phyloP scores from a whole-genome alignment of 2,797 vertebrate species.

The Erpetoichthys calabaricus region DNA sequence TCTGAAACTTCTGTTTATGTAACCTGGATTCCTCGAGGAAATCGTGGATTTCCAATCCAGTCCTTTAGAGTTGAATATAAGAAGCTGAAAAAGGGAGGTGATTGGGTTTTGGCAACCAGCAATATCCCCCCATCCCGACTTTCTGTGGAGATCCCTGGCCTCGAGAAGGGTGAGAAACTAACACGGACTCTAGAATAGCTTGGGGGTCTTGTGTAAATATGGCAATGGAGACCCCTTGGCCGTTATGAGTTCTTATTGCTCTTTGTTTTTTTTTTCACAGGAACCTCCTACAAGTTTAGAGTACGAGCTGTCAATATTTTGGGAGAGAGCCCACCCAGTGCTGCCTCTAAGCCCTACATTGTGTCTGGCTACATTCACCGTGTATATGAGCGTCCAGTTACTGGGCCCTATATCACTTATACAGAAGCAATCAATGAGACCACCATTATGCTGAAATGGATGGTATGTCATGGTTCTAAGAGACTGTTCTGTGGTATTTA shows the following conservation, averaged over 20 bases:
- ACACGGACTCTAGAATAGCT: background rate
- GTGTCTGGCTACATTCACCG: constrained; percentile 72
- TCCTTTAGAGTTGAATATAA: constrained; percentile 89
- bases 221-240: background rate
- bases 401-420: constrained; percentile 94
- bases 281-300: constrained; percentile 86
- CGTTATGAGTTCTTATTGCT: background rate
- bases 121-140: constrained; percentile 88
- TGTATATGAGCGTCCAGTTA: constrained; percentile 68
- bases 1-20: constrained; percentile 89
- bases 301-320: constrained; percentile 88
- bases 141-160: constrained; percentile 80
- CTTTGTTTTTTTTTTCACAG: constrained; percentile 30
- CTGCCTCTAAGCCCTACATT: constrained; percentile 75
- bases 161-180: constrained; percentile 75
- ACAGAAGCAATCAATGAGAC: constrained; percentile 93
- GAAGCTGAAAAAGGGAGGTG: constrained; percentile 77
- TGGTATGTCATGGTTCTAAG: constrained; percentile 45
- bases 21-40: constrained; percentile 96
- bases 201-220: no score
- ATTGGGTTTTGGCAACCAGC: constrained; percentile 81
- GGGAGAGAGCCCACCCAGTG: constrained; percentile 84
- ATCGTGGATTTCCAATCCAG: constrained; percentile 89
- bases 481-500: no score
- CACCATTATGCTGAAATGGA: constrained; percentile 95